A percentile compares a stretch with the other conserved stretches of the same genome.
These are phyloP conservation scores for Bergia sp. DNA, from an alignment of 92 coral and sea anemone genomes.

Conservation along the genomic window DNA sequence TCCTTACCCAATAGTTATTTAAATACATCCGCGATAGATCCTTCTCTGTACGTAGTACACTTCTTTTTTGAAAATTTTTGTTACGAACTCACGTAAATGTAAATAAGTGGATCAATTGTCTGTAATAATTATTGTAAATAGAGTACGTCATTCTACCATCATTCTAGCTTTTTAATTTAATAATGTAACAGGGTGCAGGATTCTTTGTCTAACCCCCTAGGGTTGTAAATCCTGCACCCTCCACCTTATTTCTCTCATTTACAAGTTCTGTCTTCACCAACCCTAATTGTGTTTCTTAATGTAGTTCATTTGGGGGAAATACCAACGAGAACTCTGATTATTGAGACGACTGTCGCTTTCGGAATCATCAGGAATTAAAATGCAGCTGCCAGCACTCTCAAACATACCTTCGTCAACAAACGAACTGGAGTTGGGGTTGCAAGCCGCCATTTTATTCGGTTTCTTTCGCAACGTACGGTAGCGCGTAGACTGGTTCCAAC, in stretches of 20 bases:
- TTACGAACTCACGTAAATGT: constrained; percentile 26
- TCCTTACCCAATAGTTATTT: constrained; percentile 31
- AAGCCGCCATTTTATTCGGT: no score
- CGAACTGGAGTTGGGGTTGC: no score
- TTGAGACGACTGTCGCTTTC: constrained; percentile 6
- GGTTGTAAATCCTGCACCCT: no score
- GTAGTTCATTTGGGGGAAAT: no score
- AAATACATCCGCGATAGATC: constrained; percentile 25
- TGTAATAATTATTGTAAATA: constrained; percentile 15
- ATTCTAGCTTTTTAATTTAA: constrained; percentile 13
- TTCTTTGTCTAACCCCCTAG: no score
- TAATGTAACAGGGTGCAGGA: constrained; percentile 23
- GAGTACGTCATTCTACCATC: constrained; percentile 10
- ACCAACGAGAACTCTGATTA: background rate
- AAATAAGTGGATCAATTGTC: constrained; percentile 5
- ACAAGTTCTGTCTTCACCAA: no score
- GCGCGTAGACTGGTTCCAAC: no score
- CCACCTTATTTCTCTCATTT: background rate
- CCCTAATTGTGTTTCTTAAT: no score
- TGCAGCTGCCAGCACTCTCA: constrained; percentile 3
- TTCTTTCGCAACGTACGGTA: no score
- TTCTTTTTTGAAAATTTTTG: constrained; percentile 22
- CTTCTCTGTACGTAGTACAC: no score
- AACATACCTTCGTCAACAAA: constrained; percentile 1
- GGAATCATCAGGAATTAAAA: background rate